phyloP scores from a whole-genome alignment of 2,113 vertebrate species.

The Hiodon alosoides region DNA sequence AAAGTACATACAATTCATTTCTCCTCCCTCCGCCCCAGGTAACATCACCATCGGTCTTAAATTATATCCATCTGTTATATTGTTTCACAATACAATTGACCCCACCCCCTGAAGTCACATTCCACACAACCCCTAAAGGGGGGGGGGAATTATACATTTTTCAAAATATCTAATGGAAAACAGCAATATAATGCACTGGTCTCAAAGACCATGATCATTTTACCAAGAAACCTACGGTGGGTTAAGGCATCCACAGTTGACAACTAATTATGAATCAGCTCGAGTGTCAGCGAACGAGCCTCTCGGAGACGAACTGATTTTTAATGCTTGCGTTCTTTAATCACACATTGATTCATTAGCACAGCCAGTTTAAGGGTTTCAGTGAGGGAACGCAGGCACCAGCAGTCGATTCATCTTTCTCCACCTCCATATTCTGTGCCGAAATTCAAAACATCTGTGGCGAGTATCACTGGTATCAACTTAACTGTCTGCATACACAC shows the following conservation, averaged over 20 bases:
- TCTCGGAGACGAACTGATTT: not conserved
- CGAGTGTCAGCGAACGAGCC: not conserved
- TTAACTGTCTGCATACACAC: no score
- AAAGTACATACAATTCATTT: not conserved
- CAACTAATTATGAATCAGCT: not conserved
- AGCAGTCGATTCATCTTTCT: not conserved
- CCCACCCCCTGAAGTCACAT: not conserved
- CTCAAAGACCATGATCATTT: no score
- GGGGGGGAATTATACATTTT: not conserved
- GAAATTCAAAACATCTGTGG: not conserved
- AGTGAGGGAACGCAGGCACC: not conserved
- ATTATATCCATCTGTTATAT: conserved; percentile 28
- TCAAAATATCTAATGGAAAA: not conserved
- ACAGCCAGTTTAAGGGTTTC: not conserved
- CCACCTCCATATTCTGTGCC: conserved; percentile 1
- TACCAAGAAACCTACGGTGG: no score
- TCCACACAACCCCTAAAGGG: not conserved
- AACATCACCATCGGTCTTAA: conserved; percentile 14
- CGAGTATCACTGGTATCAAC: not conserved
- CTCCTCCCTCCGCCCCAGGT: conserved; percentile 2
- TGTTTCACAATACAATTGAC: not conserved
- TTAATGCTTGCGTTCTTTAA: not conserved
- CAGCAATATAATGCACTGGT: not conserved
- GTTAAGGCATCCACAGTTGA: no score
- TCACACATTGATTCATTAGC: not conserved